Base-by-base conservation (phyloP, 2,797 vertebrate species). In the Anguilla obscura region DNA sequence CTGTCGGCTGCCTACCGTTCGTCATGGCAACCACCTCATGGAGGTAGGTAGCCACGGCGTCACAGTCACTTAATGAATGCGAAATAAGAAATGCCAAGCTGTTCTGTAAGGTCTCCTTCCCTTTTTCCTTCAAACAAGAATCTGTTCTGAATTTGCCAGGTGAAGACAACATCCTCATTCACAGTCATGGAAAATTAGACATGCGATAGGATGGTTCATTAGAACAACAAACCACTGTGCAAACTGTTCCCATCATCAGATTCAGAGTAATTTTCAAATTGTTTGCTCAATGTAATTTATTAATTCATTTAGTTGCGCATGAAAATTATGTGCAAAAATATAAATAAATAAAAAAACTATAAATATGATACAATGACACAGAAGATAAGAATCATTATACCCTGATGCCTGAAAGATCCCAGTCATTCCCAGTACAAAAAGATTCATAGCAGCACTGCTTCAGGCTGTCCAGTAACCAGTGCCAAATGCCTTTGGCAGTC, bases 11-110 rank as follows among this genome's bases (percentile, higher is more conserved):
- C 90, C 91, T 86, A 93, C 89, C 1, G 7, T 92, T 94, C 80
- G 88, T 93, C 90, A 92, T 92, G 91, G 92, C 90, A 94, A 92
- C 95, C 86, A 63, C 84, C 83, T 92, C 86, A 54, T 90, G 10
- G 89, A 91, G 88, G 91, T 88, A 88, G 91, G 60, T 90, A 90
- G 87, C 89, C 80, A 87, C 90, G 45, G 24, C 27, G 18, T 94
- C 90, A 92, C 88, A 88, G 88, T 90, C 89, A 87, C 92, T 94
- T 92, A 91, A 93, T 91, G 88, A 93, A 90, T 88, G 83, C 84
- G 89, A 93, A 93, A 88, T 86, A 90, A 76, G 88, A 80, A 90
- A 88, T 90, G 85, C 89, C 91, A n/a, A 45, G 33, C 74, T 76
- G 74, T 82, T 76, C 50, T 79, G 86, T 56, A 30, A 86, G 74